Conservation (phyloP, 2,888 invertebrate genomes). For the Agrotis puta region DNA sequence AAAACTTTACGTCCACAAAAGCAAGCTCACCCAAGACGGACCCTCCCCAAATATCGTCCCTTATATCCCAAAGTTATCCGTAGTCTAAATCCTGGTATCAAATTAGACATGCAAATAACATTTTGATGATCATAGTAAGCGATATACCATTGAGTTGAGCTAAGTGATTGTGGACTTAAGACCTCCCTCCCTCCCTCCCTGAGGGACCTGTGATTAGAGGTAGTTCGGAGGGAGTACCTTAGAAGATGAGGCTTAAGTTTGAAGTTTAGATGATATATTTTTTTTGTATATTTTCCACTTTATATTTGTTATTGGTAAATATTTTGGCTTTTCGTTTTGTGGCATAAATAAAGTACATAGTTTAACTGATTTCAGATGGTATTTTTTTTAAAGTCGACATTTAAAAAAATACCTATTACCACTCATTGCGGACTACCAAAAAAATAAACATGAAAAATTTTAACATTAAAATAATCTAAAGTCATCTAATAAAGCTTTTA, state of each 20-base stretch:
- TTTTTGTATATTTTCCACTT: too few relatives aligned
- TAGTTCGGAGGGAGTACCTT: constrained; percentile 17
- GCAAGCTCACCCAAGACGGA: neutral
- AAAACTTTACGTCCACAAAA: neutral
- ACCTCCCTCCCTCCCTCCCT: constrained; percentile 23
- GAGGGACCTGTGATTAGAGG: constrained; percentile 54
- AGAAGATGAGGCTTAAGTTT: constrained; percentile 13
- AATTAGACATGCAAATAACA: constrained; percentile 82
- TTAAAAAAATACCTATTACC: too few relatives aligned
- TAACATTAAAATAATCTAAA: too few relatives aligned
- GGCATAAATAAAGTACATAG: too few relatives aligned
- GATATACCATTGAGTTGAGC: constrained; percentile 72
- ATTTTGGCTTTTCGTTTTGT: too few relatives aligned
- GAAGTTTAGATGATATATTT: neutral
- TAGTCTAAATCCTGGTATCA: constrained; percentile 68
- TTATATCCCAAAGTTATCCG: constrained; percentile 38
- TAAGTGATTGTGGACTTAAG: constrained; percentile 63
- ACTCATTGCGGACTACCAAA: too few relatives aligned
- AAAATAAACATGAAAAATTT: too few relatives aligned
- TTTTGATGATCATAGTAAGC: constrained; percentile 80
- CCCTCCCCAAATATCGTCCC: constrained; percentile 5
- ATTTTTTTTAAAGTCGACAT: too few relatives aligned
- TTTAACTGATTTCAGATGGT: too few relatives aligned
- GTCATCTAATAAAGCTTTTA: too few relatives aligned
- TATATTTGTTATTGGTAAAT: too few relatives aligned